Percentiles rank a stretch among this genome's conserved stretches.
Conservation (phyloP, 1,140 invertebrate species). For the Drosophila grimshawi region DNA sequence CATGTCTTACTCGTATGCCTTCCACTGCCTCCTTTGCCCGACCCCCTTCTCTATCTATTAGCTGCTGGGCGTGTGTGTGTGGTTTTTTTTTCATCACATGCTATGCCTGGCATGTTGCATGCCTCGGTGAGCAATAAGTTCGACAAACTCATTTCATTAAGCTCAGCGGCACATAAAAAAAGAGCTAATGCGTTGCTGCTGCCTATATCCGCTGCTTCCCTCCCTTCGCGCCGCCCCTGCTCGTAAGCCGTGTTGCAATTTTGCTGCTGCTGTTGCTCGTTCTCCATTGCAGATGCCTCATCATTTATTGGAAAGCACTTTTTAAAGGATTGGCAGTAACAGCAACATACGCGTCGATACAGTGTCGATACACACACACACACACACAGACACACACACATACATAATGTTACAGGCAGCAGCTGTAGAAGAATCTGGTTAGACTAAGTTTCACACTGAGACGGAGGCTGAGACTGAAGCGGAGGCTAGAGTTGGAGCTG, state of each 20-base stretch:
- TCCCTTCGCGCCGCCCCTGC: not conserved
- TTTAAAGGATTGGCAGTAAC: constrained; percentile 75
- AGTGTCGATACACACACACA: constrained; percentile 12
- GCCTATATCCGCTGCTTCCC: not conserved
- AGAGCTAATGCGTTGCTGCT: constrained; percentile 67
- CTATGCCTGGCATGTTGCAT: constrained; percentile 71
- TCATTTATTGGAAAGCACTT: constrained; percentile 82
- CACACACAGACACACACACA: constrained; percentile 37
- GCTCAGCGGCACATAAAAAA: constrained; percentile 72
- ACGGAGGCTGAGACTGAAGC: constrained; percentile 3
- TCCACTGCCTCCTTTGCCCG: not conserved
- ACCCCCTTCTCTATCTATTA: not conserved
- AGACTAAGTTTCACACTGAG: constrained; percentile 15
- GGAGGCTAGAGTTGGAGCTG: constrained; percentile 14
- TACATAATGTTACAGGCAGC: constrained; percentile 43
- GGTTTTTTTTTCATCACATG: constrained; percentile 6
- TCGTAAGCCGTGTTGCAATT: constrained; percentile 15
- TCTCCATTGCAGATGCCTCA: constrained; percentile 62
- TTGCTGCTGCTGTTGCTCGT: constrained; percentile 24
- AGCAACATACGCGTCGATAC: constrained; percentile 35
- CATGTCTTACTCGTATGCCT: not conserved
- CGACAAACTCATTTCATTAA: constrained; percentile 83
- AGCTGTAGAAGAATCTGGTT: constrained; percentile 21
- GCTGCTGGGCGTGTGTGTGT: constrained; percentile 2
- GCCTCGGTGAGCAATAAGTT: constrained; percentile 78